Evolutionary conservation across 1,140 invertebrate genomes (phyloP).

Genomic region (Hypsibius dujardini): DNA sequence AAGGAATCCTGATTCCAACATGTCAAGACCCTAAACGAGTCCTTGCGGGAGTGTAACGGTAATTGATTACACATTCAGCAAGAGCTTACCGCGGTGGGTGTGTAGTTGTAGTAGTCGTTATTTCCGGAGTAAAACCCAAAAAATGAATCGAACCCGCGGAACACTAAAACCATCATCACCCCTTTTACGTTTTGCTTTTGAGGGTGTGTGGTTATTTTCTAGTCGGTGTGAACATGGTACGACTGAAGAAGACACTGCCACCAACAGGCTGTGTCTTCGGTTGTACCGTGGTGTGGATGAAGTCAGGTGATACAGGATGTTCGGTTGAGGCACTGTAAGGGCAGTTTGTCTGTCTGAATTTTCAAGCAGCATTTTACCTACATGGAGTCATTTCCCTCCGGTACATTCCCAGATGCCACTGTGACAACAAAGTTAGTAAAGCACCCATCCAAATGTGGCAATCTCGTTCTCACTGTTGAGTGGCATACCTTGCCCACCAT

Average conservation of each 20-base stretch:
- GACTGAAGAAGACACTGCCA: too few species aligned
- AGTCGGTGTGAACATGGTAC: too few species aligned
- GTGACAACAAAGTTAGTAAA: constrained; percentile 7
- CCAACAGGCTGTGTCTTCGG: too few species aligned
- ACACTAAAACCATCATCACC: constrained; percentile 50
- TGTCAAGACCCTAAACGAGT: too few species aligned
- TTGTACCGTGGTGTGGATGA: too few species aligned
- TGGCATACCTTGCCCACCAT: constrained; percentile 52
- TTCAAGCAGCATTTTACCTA: background rate
- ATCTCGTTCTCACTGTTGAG: constrained; percentile 7
- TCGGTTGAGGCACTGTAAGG: too few species aligned
- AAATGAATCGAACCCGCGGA: constrained; percentile 62
- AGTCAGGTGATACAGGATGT: too few species aligned
- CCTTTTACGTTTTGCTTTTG: background rate
- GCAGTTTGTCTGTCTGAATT: background rate
- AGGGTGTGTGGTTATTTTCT: background rate
- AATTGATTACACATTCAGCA: too few species aligned
- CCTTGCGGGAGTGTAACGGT: too few species aligned
- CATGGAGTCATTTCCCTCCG: constrained; percentile 30
- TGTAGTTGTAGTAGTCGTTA: constrained; percentile 62
- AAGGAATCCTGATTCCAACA: too few species aligned
- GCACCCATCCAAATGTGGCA: background rate
- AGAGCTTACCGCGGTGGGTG: constrained; percentile 25
- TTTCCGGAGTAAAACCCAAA: constrained; percentile 64
- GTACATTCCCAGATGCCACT: constrained; percentile 61